A percentile compares a stretch with the other conserved stretches of the same genome.
These are phyloP conservation scores for Calycopis cecrops DNA, from an alignment of 1,140 invertebrate species.

Conservation along the genomic window DNA sequence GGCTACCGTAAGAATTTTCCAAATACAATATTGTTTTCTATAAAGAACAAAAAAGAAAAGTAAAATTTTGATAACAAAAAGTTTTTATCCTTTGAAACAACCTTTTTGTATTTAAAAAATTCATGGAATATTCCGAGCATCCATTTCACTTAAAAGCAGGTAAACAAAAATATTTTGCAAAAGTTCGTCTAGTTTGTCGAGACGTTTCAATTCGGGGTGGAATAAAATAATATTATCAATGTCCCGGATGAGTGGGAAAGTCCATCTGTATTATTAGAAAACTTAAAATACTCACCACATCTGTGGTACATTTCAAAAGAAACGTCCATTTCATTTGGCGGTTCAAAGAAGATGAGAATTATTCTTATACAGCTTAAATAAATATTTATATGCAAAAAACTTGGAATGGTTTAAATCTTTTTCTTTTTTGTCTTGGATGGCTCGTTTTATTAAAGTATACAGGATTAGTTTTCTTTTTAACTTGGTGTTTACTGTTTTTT, in stretches of 20 bases:
- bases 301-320: slow-evolving; percentile 32
- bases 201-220: slow-evolving; percentile 45
- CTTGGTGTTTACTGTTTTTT: no score
- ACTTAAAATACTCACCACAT: slow-evolving; percentile 46
- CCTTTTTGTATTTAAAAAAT: slow-evolving; percentile 4
- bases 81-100: background rate
- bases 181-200: slow-evolving; percentile 46
- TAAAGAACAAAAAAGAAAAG: no score
- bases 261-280: slow-evolving; percentile 55
- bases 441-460: no score
- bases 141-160: slow-evolving; percentile 34
- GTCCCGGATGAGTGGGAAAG: slow-evolving; percentile 39
- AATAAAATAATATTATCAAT: slow-evolving; percentile 57
- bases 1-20: no score
- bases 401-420: background rate
- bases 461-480: no score
- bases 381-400: background rate
- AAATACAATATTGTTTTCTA: no score
- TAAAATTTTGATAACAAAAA: no score
- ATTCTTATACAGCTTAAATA: slow-evolving; percentile 12
- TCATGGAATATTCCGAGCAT: slow-evolving; percentile 23
- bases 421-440: no score
- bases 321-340: slow-evolving; percentile 10
- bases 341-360: slow-evolving; percentile 7
- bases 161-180: slow-evolving; percentile 46